These are phyloP conservation scores for Mesoligia furuncula DNA, from an alignment of 2,888 invertebrate genomes.

Conservation along the genomic window DNA sequence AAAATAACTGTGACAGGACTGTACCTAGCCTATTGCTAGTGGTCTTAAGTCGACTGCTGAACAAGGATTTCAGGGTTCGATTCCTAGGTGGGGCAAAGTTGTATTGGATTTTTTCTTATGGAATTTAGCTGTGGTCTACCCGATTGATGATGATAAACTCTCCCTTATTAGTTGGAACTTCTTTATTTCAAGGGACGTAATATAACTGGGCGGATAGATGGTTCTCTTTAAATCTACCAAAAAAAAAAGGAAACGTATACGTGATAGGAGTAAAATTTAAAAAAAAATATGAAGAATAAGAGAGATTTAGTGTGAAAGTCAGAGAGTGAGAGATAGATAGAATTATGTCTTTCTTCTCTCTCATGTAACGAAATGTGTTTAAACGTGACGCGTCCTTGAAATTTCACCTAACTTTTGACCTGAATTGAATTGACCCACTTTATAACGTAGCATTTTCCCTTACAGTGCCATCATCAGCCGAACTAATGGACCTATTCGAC, in stretches of 20 bases:
- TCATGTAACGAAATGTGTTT: too few species aligned
- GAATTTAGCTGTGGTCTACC: background rate
- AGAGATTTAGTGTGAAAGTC: too few species aligned
- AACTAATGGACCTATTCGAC: conserved; percentile 83
- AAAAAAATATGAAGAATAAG: too few species aligned
- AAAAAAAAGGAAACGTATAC: too few species aligned
- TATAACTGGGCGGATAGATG: background rate
- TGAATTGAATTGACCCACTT: background rate
- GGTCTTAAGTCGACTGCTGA: background rate
- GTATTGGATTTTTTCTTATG: background rate
- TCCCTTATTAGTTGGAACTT: background rate
- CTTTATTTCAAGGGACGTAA: background rate
- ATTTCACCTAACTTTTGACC: background rate
- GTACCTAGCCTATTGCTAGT: background rate
- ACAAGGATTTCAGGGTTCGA: too few species aligned
- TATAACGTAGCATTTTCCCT: conserved; percentile 13
- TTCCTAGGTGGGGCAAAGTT: background rate
- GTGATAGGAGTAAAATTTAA: too few species aligned
- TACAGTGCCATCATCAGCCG: conserved; percentile 82
- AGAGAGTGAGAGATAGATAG: too few species aligned
- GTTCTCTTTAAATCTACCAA: too few species aligned
- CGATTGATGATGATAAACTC: background rate
- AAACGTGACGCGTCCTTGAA: too few species aligned
- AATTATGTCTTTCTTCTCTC: too few species aligned
- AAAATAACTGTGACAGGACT: too few species aligned